Base-by-base conservation (phyloP, 2,113 vertebrate species). In the Eulemur rufifrons region DNA sequence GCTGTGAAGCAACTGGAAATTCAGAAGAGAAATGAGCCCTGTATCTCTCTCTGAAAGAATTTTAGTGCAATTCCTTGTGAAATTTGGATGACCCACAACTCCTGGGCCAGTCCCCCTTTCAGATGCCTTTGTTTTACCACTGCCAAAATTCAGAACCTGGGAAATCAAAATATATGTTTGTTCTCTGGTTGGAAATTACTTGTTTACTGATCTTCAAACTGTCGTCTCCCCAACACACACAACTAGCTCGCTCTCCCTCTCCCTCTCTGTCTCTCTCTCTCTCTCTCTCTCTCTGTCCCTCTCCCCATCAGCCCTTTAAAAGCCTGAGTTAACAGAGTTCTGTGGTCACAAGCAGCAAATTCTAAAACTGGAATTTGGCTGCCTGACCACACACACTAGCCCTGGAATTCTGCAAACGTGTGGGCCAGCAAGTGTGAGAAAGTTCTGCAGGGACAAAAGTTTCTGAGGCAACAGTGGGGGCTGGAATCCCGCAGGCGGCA, bases 331-430 rank as follows among this genome's bases (percentile, higher is more conserved):
- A 93, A 90, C 71, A 95, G 78, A 77, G 92, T 86, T 96, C 87
- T 82, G 87, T 21, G 66, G 94, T 92, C 90, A 77, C 86, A 95
- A 77, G 69, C 90, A 74, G 56, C 82, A 71, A 96, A 71, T 97
- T 95, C 89, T 90, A 96, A 95, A 94, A 92, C 32, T 96, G 96
- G 96, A 90, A 96, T 96, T 80, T 96, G 93, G 95, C 95, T 91
- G n/a, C 68, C 77, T 96, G 92, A 76, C 73, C 85, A 95, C 82
- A 97, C 82, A 96, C 54, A 66, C 92, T 66, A 93, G 76, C 74
- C 91, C 59, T 52, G 94, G 83, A 89, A 89, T 93, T 56, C 18
- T 9, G 45, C 80, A 97, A 94, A 96, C 92, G 95, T 54, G n/a
- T 87, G 52, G 52, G 20, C 74, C 86, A 45, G 88, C 5, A 21